Evolutionary conservation across 2,888 invertebrate genomes (phyloP), one percentile per base, ranked within the genome.

Genomic region (Caenorhabditis doughertyi): DNA sequence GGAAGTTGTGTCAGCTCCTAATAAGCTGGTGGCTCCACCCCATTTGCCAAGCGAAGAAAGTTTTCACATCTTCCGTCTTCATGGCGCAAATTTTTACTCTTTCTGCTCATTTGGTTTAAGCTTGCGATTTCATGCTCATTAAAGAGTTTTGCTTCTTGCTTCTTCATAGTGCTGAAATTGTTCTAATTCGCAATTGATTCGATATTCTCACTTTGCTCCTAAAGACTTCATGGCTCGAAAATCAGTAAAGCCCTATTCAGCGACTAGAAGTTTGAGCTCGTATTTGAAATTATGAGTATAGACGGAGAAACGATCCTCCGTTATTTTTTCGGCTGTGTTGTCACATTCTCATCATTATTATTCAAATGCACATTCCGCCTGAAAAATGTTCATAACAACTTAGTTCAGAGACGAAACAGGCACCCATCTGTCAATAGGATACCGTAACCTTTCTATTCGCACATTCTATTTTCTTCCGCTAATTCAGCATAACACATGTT

Each of bases 101-200:
- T 16, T 60, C 39, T 23, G 8, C 51, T 7, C 51, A 25, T 53
- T 53, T 53, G 23, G 13, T 53, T 53, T n/a, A 5, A 25, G 25
- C 16, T 25, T 25, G 27, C 23, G 8, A 25, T 18, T 16, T 5
- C 35, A 47, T 47, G 3, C 44, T 47, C 44, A 47, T 47, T 47
- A 3, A n/a, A 18, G 18, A 27, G 5, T 49, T 47, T 39, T 39
- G 5, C 39, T 39, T 39, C 58, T 13, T 18, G 3, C 5, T 13
- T 8, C n/a, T 47, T 29, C 44, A 18, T 32, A 9, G 5, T 64
- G 1, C 1, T 25, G 49, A 21, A 47, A 64, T 32, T 18, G 64
- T 56, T 44, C 47, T 70, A 70, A 70, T 70, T 68, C 44, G 67
- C 5, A 21, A 55, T 70, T 55, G 70, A 70, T 70, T 70, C 44